phyloP scores from a whole-genome alignment of 1,140 invertebrate species.

The Lucilia sericata region DNA sequence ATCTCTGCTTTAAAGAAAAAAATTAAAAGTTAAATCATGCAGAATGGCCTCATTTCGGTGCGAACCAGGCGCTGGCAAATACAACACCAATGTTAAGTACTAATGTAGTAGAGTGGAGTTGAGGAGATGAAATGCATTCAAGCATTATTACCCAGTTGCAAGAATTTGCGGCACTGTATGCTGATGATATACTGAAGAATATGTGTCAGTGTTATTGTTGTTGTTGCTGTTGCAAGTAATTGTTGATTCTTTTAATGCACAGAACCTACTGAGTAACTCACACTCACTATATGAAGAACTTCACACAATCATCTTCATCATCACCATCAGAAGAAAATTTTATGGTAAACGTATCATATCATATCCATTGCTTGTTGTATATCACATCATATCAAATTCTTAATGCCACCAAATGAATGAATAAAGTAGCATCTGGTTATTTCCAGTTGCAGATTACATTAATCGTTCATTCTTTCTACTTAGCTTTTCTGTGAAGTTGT shows the following conservation, averaged over 20 bases:
- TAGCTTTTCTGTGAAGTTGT: no score
- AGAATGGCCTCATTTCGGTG: constrained; percentile 33
- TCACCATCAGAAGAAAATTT: no score
- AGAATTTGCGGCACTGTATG: no score
- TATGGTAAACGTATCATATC: not conserved
- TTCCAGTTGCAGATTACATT: not conserved
- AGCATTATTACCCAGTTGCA: not conserved
- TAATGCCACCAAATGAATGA: not conserved
- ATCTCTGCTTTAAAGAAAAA: not conserved
- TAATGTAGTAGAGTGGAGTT: not conserved
- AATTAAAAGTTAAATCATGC: constrained; percentile 12
- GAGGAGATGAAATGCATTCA: not conserved
- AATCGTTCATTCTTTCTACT: not conserved
- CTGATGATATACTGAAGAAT: not conserved
- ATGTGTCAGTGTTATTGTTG: not conserved
- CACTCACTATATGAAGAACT: not conserved
- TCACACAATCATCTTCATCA: not conserved
- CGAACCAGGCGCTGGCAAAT: not conserved
- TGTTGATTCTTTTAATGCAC: constrained; percentile 1
- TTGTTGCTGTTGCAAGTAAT: not conserved
- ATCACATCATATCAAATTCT: not conserved
- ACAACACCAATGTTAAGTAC: not conserved
- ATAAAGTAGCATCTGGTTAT: constrained; percentile 8
- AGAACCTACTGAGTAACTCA: not conserved
- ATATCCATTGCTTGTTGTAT: not conserved